Base-by-base conservation (phyloP, 2,113 vertebrate genomes). In the Nannospalax galili region DNA sequence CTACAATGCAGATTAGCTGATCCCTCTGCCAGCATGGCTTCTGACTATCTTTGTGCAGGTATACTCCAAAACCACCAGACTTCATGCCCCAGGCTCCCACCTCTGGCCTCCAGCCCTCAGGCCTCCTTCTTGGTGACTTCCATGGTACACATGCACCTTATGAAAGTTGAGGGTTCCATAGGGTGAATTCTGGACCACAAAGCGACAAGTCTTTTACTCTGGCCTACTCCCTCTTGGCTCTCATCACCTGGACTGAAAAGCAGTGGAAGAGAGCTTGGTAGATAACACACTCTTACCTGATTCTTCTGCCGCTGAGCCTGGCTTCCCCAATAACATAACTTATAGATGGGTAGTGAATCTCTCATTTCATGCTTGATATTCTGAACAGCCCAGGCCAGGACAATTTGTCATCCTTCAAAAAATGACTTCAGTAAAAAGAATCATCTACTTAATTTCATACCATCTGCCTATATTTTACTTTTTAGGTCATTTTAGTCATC, bases 101-200 rank as follows among this genome's bases (percentile, higher is more conserved):
- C 1, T 64, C 32, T 80, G 3, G 0, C 60, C 45, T 85, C 16
- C 32, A 92, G 26, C 11, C 14, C 48, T 20, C 19, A 82, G 81
- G 16, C 8, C 65, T 77, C 48, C 20, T 81, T 30, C 3, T 40
- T 72, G 26, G 26, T n/a, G 26, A 64, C 19, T 16, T 9, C 35
- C 16, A 4, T 0, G 0, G 2, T 48, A 7, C 22, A 16, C 28
- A 52, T 0, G 12, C 1, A 30, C 16, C 19, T 2, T 58, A 7
- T 42, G 40, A 0, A 3, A 30, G 32, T 2, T 5, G 3, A 77
- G 52, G n/a, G 24, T 1, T n/a, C 24, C 40, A 16, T 0, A 4
- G 1, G 32, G 8, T 26, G 80, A 81, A 73, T n/a, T 26, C 37
- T 24, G 80, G 30, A 40, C 6, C 28, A 67, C 30, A 11, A 56